These are phyloP conservation scores for Rhinatrema bivittatum DNA, from an alignment of 2,797 vertebrate species.

Conservation along the genomic window DNA sequence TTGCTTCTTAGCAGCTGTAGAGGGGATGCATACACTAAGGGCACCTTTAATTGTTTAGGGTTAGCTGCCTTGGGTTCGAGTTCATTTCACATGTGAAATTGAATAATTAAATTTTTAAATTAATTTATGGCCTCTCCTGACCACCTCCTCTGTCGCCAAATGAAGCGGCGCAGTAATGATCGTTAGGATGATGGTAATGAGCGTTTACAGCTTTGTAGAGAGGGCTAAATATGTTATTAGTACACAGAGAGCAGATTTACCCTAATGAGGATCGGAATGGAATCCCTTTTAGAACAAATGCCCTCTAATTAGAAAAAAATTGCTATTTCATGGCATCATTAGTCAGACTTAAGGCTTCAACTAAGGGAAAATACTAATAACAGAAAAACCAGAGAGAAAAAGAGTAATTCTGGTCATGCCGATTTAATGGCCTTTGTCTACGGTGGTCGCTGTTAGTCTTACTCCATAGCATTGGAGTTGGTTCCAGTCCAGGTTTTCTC, in stretches of 20 bases:
- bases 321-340: slow-evolving; percentile 26
- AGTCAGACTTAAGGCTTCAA: slow-evolving; percentile 22
- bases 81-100: slow-evolving; percentile 1
- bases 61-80: slow-evolving; percentile 1
- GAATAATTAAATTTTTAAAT: not conserved
- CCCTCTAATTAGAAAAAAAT: slow-evolving; percentile 24
- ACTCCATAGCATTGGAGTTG: no score
- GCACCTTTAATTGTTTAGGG: not conserved
- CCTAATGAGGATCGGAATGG: slow-evolving; percentile 22
- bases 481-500: no score
- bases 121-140: not conserved
- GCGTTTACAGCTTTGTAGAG: not conserved
- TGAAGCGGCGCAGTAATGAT: slow-evolving; percentile 1
- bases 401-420: no score
- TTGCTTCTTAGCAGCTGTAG: not conserved
- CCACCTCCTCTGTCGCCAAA: not conserved
- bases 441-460: no score
- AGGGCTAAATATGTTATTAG: slow-evolving; percentile 6
- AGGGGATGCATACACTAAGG: not conserved
- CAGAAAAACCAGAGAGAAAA: not conserved
- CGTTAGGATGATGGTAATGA: not conserved
- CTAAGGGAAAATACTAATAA: slow-evolving; percentile 7
- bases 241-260: slow-evolving; percentile 9
- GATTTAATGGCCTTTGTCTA: not conserved
- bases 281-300: slow-evolving; percentile 30